phyloP scores from a whole-genome alignment of 2,888 invertebrate genomes.

The Polietes domitor region DNA sequence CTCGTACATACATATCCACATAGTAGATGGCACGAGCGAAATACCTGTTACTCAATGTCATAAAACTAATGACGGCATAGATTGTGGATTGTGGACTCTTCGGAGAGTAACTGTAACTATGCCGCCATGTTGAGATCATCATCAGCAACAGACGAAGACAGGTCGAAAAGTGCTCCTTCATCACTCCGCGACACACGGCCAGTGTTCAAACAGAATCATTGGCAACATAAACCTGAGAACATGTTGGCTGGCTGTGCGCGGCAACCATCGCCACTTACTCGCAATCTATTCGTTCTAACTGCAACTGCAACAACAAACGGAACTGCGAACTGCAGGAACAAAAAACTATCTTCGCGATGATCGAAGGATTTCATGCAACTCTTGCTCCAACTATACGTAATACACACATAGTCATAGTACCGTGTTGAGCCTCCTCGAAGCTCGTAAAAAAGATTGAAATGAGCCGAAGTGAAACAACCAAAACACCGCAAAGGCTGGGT shows the following conservation, averaged over 20 bases:
- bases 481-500: neutral
- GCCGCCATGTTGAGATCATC: neutral
- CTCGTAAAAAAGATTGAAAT: neutral
- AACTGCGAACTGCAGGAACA: neutral
- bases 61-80: neutral
- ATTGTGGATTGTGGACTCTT: neutral
- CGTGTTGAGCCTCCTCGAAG: neutral
- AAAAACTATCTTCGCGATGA: neutral
- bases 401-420: neutral
- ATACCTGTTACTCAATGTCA: conserved; percentile 5
- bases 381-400: neutral
- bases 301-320: conserved; percentile 14
- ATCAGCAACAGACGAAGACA: neutral
- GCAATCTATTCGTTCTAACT: conserved; percentile 17
- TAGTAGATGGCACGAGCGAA: neutral
- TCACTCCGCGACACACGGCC: neutral
- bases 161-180: neutral
- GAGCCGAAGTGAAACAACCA: conserved; percentile 26
- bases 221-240: conserved; percentile 6
- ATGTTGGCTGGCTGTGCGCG: neutral
- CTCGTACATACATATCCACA: neutral
- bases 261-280: neutral
- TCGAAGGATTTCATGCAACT: neutral
- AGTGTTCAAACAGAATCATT: neutral
- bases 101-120: conserved; percentile 6